Conservation (phyloP, 2,113 vertebrate species). For the Heterotilapia buettikoferi region DNA sequence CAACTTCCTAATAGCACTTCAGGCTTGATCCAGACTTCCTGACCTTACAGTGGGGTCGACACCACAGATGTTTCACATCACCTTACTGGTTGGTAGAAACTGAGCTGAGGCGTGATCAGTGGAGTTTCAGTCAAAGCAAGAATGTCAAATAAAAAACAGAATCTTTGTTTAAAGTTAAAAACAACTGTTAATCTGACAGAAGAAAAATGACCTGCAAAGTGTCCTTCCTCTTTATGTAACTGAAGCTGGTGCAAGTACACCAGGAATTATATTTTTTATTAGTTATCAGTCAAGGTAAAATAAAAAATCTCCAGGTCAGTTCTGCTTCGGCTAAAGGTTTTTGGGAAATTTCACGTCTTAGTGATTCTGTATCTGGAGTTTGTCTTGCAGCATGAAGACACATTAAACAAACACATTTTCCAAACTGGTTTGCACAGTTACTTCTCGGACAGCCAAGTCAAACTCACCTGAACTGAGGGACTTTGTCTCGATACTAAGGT, state of each 20-base stretch:
- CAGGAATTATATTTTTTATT: neutral
- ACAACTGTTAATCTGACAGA: neutral
- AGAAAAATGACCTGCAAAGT: neutral
- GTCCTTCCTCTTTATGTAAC: neutral
- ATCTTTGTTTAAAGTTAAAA: neutral
- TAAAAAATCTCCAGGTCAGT: neutral
- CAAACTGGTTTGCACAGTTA: neutral
- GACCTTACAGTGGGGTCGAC: neutral
- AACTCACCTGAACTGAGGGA: neutral
- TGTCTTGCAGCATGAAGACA: neutral
- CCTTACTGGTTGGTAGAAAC: neutral
- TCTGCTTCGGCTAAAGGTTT: neutral
- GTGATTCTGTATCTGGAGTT: neutral
- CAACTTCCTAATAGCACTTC: neutral
- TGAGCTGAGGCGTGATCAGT: neutral
- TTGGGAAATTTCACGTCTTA: neutral
- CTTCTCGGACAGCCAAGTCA: neutral
- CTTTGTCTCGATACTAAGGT: neutral
- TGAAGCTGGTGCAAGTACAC: neutral
- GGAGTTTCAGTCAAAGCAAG: neutral
- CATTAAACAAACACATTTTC: neutral
- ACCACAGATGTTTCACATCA: neutral
- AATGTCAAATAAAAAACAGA: neutral
- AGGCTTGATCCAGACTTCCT: neutral
- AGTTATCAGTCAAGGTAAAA: neutral